These are phyloP conservation scores for Oryctes rhinoceros DNA, from an alignment of 1,140 invertebrate genomes.

Conservation along the genomic window DNA sequence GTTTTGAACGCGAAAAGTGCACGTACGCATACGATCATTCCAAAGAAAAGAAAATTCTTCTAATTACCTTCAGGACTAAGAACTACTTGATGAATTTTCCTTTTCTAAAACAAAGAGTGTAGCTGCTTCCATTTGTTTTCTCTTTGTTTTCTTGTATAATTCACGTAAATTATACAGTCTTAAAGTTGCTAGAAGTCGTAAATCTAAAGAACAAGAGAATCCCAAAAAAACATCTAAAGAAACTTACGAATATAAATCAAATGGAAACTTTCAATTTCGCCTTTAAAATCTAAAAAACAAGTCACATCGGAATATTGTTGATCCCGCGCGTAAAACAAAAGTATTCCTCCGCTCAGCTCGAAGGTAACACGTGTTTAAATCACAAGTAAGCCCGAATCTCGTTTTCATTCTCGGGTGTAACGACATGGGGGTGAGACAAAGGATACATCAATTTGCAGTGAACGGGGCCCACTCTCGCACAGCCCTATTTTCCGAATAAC, in stretches of 20 bases:
- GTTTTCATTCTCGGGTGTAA: slow-evolving; percentile 18
- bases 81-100: too few species aligned
- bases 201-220: not conserved
- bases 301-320: slow-evolving; percentile 20
- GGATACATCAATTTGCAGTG: slow-evolving; percentile 32
- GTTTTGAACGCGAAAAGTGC: too few species aligned
- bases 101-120: too few species aligned
- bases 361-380: slow-evolving; percentile 32
- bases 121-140: too few species aligned
- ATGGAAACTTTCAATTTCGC: slow-evolving; percentile 10
- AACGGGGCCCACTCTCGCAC: not conserved
- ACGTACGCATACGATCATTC: too few species aligned
- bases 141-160: too few species aligned
- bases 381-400: slow-evolving; percentile 18
- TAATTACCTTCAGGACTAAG: too few species aligned
- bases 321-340: slow-evolving; percentile 10
- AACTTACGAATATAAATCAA: not conserved
- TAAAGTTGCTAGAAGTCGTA: not conserved
- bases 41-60: too few species aligned
- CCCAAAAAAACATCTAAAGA: not conserved
- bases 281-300: slow-evolving; percentile 14
- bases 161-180: not conserved
- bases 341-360: not conserved
- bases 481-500: slow-evolving; percentile 35
- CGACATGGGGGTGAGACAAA: not conserved